Evolutionary conservation across 2,888 invertebrate species (phyloP).

Genomic region (Eulithis testata): DNA sequence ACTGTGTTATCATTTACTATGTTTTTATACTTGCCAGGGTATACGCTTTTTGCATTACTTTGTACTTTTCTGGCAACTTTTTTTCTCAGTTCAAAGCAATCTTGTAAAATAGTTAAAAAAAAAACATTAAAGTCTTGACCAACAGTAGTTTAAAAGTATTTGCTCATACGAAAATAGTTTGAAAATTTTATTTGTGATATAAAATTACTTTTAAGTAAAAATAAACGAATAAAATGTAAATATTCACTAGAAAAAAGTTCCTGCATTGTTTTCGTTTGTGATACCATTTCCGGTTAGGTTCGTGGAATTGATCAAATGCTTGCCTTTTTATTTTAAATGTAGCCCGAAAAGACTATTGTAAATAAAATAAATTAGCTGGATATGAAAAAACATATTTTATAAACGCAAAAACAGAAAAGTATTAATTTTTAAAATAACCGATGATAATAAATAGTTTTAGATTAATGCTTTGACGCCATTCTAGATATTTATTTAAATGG

Average conservation of each 20-base stretch:
- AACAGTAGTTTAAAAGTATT: conserved; percentile 74
- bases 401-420: conserved; percentile 69
- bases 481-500: conserved; percentile 5
- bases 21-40: conserved; percentile 19
- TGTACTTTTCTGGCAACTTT: conserved; percentile 17
- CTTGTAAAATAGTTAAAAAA: conserved; percentile 46
- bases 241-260: conserved; percentile 66
- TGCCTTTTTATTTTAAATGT: conserved; percentile 70
- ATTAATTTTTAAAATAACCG: conserved; percentile 67
- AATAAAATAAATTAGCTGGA: conserved; percentile 67
- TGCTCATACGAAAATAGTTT: conserved; percentile 78
- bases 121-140: conserved; percentile 68
- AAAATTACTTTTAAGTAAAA: conserved; percentile 44
- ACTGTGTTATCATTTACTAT: conserved; percentile 17
- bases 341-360: conserved; percentile 80
- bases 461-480: conserved; percentile 37
- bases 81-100: conserved; percentile 5
- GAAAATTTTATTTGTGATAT: conserved; percentile 79
- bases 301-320: conserved; percentile 64
- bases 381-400: conserved; percentile 66
- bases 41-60: conserved; percentile 11
- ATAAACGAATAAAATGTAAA: conserved; percentile 57
- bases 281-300: conserved; percentile 48
- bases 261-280: conserved; percentile 57
- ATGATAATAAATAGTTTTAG: conserved; percentile 79